phyloP scores from a whole-genome alignment of 2,113 vertebrate genomes.

The Marmota flaviventris region DNA sequence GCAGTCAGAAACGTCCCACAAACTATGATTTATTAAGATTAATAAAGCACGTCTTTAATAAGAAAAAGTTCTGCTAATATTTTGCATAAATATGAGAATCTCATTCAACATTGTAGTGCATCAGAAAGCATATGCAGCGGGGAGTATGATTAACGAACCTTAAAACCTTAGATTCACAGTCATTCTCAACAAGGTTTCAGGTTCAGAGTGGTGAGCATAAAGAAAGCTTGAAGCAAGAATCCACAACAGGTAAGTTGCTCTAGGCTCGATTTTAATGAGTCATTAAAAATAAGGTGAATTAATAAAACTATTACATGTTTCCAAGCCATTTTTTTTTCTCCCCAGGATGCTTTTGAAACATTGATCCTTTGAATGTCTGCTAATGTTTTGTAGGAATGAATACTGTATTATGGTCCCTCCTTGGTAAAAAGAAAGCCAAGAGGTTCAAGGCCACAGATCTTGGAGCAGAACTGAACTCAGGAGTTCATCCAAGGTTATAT shows the following conservation, averaged over 20 bases:
- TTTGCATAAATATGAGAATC: slow-evolving; percentile 84
- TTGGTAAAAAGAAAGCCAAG: neutral
- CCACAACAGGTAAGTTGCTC: slow-evolving; percentile 63
- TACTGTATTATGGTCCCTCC: neutral
- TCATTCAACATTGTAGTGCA: slow-evolving; percentile 53
- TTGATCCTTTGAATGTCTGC: neutral
- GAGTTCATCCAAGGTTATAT: neutral
- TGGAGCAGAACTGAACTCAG: neutral
- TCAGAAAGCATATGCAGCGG: slow-evolving; percentile 28
- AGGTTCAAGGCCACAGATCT: neutral
- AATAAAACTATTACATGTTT: slow-evolving; percentile 53
- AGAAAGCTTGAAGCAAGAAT: slow-evolving; percentile 3
- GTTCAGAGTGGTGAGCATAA: neutral
- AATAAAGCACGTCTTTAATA: slow-evolving; percentile 88
- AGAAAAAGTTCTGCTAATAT: slow-evolving; percentile 83
- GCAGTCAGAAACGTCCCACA: slow-evolving; percentile 83
- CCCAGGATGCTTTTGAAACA: slow-evolving; percentile 32
- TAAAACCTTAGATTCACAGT: slow-evolving; percentile 47
- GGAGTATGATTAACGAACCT: slow-evolving; percentile 72
- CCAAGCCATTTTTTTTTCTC: slow-evolving; percentile 27
- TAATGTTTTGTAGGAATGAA: slow-evolving; percentile 38
- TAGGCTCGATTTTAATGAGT: slow-evolving; percentile 46
- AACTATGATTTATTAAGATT: slow-evolving; percentile 89
- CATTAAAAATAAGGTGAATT: slow-evolving; percentile 63
- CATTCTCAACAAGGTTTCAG: slow-evolving; percentile 61